Evolutionary conservation across 2,113 vertebrate genomes (phyloP).

Genomic region (Pyxicephalus adspersus): DNA sequence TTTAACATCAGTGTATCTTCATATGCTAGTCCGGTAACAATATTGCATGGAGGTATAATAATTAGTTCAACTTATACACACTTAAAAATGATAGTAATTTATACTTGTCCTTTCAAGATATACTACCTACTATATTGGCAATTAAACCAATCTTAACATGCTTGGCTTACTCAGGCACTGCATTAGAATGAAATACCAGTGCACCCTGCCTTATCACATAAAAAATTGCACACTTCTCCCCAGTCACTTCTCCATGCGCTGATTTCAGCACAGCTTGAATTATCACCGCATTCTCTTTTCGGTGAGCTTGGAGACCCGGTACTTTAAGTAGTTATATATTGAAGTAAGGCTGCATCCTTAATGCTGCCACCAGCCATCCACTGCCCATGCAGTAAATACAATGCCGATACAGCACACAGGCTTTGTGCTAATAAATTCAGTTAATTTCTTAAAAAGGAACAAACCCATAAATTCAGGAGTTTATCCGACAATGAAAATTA

Average conservation of each 20-base stretch:
- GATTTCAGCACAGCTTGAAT: not conserved
- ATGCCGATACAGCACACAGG: slow-evolving; percentile 5
- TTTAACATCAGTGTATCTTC: no score
- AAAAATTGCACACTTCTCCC: not conserved
- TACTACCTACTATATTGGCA: not conserved
- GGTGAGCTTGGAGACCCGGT: not conserved
- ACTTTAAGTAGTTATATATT: not conserved
- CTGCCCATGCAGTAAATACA: slow-evolving; percentile 42
- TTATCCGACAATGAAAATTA: slow-evolving; percentile 47
- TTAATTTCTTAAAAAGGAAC: slow-evolving; percentile 56
- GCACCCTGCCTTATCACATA: not conserved
- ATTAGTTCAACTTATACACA: no score
- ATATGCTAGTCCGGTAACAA: no score
- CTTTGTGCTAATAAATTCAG: slow-evolving; percentile 42
- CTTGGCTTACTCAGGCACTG: not conserved
- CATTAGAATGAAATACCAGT: not conserved
- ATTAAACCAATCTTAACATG: not conserved
- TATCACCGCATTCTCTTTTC: not conserved
- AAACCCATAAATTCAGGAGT: slow-evolving; percentile 51
- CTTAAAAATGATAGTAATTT: no score
- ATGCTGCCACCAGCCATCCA: slow-evolving; percentile 27
- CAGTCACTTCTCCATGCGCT: not conserved
- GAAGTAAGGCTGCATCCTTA: slow-evolving; percentile 8
- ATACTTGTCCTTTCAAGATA: not conserved
- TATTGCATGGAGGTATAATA: no score